Base-by-base conservation (phyloP, 2,797 vertebrate genomes). In the Brotula barbata region DNA sequence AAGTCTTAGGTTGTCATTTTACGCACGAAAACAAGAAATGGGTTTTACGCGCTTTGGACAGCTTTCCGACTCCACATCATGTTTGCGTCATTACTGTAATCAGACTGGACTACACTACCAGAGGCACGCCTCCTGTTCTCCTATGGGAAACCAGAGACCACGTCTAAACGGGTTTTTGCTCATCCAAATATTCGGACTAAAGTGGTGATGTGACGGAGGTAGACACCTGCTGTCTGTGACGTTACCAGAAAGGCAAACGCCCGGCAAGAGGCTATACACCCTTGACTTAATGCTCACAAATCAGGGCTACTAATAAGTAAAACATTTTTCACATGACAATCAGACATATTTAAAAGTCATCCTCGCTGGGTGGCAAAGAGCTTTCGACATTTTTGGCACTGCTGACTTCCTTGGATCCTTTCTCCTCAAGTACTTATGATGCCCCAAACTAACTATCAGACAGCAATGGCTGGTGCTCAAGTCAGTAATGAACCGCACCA, bases 111-210 rank as follows among this genome's bases (percentile, higher is more conserved):
- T 51, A 25, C 53, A 34, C 19, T 58, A 42, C 20, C 16, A 44
- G n/a, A 40, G 23, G 25, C 68, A 75, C 58, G 13, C 22, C 73
- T 36, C 28, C 34, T 42, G 28, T 54, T 74, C 46, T 34, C 39
- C 36, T 34, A 15, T 25, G 9, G 20, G 14, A 45, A 37, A 44
- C 25, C 4, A 59, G 7, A 70, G 40, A 47, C 53, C 36, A 62
- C 22, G 60, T 21, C 11, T 19, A 12, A 49, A 39, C 37, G 6
- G 9, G 45, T 65, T 51, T 55, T 54, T 52, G 48, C 39, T 39
- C 39, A 49, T 54, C 22, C 28, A n/a, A n/a, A n/a, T n/a, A n/a
- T n/a, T n/a, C n/a, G n/a, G n/a, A n/a, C n/a, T n/a, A n/a, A n/a
- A n/a, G n/a, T n/a, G n/a, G 33, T 61, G 21, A 58, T 40, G 40